Conservation (phyloP, 1,140 invertebrate genomes). For the Caenorhabditis elegans region WBcel235 BX284603.4:9441001-9441500, state of each 20-base stretch:
- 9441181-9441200: neutral
- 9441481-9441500: neutral
- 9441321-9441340: neutral
- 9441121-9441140: neutral
- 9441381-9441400: slow-evolving; percentile 6
- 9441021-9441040: neutral
- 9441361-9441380: slow-evolving; percentile 4
- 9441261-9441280: neutral
- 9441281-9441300: neutral
- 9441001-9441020: neutral
- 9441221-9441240: neutral
- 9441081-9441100: slow-evolving; percentile 13
- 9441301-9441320: slow-evolving; percentile 24
- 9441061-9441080: neutral
- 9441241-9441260: neutral
- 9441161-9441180: slow-evolving; percentile 8
- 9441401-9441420: neutral
- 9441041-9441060: neutral
- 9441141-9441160: neutral
- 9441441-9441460: neutral
- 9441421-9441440: neutral
- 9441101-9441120: neutral
- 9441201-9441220: neutral
- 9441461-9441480: neutral
- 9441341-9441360: neutral